Percentiles rank a stretch among this genome's conserved stretches.
These are phyloP conservation scores for Drosophila mauritiana DNA, from an alignment of 1,140 invertebrate genomes.

Conservation along the genomic window DNA sequence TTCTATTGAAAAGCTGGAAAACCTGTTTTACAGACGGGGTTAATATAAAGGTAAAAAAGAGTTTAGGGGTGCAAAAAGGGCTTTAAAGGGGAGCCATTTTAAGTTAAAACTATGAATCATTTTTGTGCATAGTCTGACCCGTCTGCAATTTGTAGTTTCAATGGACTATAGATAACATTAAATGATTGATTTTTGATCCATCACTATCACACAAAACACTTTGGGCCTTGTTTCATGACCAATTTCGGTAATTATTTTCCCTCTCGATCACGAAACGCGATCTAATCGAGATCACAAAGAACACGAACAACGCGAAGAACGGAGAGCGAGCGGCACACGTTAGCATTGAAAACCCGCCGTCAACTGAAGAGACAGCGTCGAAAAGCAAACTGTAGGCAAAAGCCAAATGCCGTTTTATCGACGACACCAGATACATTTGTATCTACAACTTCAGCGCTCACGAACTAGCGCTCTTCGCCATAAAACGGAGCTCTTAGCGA, in stretches of 20 bases:
- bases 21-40: slow-evolving; percentile 50
- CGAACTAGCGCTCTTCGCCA: background rate
- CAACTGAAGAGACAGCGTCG: slow-evolving; percentile 63
- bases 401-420: slow-evolving; percentile 56
- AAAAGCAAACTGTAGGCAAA: slow-evolving; percentile 37
- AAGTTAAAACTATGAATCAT: slow-evolving; percentile 14
- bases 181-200: slow-evolving; percentile 36
- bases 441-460: slow-evolving; percentile 43
- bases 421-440: slow-evolving; percentile 74
- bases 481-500: slow-evolving; percentile 41
- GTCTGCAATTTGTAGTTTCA: slow-evolving; percentile 2
- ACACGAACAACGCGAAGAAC: slow-evolving; percentile 36
- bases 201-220: slow-evolving; percentile 25
- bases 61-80: slow-evolving; percentile 34
- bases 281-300: slow-evolving; percentile 58
- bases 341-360: slow-evolving; percentile 75
- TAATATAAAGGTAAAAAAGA: slow-evolving; percentile 11
- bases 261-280: slow-evolving; percentile 33
- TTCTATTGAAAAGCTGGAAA: slow-evolving; percentile 46
- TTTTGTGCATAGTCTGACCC: slow-evolving; percentile 1
- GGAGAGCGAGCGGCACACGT: slow-evolving; percentile 55
- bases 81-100: slow-evolving; percentile 22
- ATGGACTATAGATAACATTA: slow-evolving; percentile 18
- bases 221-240: slow-evolving; percentile 47
- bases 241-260: slow-evolving; percentile 52